Evolutionary conservation across 2,797 vertebrate genomes (phyloP).

Genomic region (Acridotheres tristis): DNA sequence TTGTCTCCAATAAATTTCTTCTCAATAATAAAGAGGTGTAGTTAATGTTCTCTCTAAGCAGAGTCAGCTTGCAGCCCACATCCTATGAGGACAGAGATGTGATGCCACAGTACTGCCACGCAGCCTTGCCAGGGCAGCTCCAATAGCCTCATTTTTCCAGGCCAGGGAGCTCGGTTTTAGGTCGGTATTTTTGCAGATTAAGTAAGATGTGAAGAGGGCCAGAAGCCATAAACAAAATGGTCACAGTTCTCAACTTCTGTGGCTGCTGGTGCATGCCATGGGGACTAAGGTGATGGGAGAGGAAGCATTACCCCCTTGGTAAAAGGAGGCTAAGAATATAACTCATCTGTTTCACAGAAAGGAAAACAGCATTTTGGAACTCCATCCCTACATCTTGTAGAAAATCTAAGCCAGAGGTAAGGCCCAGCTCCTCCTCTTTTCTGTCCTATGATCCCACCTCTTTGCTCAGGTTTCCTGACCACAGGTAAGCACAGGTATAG

Average conservation of each 20-base stretch:
- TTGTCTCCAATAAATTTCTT: slow-evolving; percentile 76
- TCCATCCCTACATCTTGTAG: background rate
- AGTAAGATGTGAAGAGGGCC: background rate
- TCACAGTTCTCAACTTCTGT: background rate
- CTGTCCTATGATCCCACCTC: background rate
- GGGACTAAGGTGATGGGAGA: background rate
- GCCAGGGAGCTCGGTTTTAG: background rate
- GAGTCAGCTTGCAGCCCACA: slow-evolving; percentile 55
- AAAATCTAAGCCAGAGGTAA: background rate
- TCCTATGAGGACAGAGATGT: slow-evolving; percentile 34
- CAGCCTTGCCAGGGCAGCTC: slow-evolving; percentile 17
- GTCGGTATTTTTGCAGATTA: background rate
- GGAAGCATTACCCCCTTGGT: background rate
- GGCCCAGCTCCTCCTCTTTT: background rate
- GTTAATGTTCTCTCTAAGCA: slow-evolving; percentile 74
- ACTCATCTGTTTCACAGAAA: background rate
- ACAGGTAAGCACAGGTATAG: background rate
- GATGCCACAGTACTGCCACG: background rate
- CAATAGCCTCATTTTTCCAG: background rate
- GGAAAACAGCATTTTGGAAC: background rate
- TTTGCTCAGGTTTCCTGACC: background rate
- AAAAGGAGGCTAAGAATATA: background rate
- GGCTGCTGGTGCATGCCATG: background rate
- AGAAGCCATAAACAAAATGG: background rate
- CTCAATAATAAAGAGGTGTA: slow-evolving; percentile 78